These are phyloP conservation scores for Anoplius nigerrimus DNA, from an alignment of 2,888 invertebrate species.

Conservation along the genomic window DNA sequence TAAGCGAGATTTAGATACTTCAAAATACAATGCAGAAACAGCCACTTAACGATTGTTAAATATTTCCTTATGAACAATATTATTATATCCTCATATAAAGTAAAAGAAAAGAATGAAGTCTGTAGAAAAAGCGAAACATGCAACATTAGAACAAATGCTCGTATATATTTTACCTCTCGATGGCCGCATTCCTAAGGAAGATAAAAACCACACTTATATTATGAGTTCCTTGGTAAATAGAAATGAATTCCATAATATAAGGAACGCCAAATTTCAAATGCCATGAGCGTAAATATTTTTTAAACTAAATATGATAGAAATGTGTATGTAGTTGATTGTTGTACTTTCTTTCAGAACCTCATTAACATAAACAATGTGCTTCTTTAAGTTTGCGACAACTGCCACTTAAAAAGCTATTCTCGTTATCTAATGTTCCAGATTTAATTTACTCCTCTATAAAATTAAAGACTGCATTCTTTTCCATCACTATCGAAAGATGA, in stretches of 20 bases:
- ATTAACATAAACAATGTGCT: too few relatives aligned
- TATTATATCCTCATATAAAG: constrained; percentile 16
- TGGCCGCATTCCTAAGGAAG: constrained; percentile 77
- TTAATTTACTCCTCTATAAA: constrained; percentile 14
- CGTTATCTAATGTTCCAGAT: constrained; percentile 12
- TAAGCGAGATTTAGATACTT: too few relatives aligned
- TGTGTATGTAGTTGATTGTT: too few relatives aligned
- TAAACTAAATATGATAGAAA: too few relatives aligned
- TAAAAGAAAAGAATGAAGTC: constrained; percentile 49
- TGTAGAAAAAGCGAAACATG: constrained; percentile 54
- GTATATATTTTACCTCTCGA: constrained; percentile 75
- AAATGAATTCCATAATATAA: constrained; percentile 24
- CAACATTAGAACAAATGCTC: constrained; percentile 43
- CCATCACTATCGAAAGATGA: constrained; percentile 12
- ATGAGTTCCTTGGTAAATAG: constrained; percentile 39
- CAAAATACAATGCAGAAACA: too few relatives aligned
- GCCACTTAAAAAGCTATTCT: too few relatives aligned
- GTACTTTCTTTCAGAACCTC: too few relatives aligned
- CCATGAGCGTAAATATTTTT: too few relatives aligned
- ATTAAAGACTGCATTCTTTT: constrained; percentile 44
- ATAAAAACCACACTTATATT: constrained; percentile 70
- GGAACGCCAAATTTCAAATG: background rate
- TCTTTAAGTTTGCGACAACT: too few relatives aligned
- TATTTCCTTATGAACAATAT: background rate
- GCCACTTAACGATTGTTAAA: too few relatives aligned